Evolutionary conservation across 1,140 invertebrate species (phyloP).

Genomic region (Drosophila ercepeae): DNA sequence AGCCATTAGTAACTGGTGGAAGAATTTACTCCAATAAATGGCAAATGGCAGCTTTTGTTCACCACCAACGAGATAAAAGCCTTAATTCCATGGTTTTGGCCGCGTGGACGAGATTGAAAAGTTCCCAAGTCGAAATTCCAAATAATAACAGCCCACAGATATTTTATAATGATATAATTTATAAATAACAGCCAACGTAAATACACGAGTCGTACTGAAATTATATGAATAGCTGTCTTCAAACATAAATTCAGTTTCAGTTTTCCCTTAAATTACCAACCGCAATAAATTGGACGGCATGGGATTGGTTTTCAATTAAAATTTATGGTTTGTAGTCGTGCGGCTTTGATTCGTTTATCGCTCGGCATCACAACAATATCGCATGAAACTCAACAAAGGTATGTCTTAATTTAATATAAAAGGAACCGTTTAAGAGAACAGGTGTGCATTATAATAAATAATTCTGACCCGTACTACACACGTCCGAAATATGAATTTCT

Average conservation of each 20-base stretch:
- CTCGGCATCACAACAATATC: not conserved
- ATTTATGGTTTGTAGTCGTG: not conserved
- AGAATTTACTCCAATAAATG: not conserved
- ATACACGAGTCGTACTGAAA: not conserved
- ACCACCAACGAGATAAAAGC: not conserved
- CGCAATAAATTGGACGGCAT: not conserved
- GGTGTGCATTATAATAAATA: not conserved
- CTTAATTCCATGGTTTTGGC: not conserved
- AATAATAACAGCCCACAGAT: not conserved
- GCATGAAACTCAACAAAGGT: not conserved
- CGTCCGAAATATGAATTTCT: not conserved
- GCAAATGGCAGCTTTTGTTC: not conserved
- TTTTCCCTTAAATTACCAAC: not conserved
- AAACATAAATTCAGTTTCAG: not conserved
- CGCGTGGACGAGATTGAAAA: not conserved
- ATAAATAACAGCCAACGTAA: not conserved
- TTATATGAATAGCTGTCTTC: not conserved
- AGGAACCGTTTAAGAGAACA: not conserved
- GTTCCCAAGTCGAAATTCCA: not conserved
- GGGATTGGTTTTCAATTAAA: not conserved
- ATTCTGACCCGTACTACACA: not conserved
- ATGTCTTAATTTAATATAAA: not conserved
- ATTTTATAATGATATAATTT: not conserved
- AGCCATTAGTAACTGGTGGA: not conserved
- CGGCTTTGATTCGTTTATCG: not conserved